Percentiles rank a stretch among this genome's conserved stretches.
Evolutionary conservation across 2,888 invertebrate species (phyloP).

Genomic region (Phortica magna): DNA sequence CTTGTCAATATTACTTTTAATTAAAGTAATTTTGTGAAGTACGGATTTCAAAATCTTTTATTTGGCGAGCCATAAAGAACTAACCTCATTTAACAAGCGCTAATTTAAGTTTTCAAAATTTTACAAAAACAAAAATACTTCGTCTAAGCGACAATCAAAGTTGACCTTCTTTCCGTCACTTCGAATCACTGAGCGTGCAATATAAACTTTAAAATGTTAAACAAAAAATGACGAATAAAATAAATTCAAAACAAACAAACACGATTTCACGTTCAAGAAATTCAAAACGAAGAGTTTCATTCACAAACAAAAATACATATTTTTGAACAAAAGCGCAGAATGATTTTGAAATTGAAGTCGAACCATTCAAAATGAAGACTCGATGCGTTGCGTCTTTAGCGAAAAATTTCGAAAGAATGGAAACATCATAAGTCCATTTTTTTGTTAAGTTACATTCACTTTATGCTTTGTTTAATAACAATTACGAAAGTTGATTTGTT

Average conservation of each 20-base stretch:
- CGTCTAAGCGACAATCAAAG: not conserved
- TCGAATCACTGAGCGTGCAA: conserved; percentile 11
- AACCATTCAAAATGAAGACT: not conserved
- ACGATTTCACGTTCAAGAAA: conserved; percentile 25
- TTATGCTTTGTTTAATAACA: conserved; percentile 48
- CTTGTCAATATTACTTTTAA: no score
- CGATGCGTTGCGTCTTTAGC: not conserved
- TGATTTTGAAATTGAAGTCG: not conserved
- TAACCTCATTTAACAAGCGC: no score
- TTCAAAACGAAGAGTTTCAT: conserved; percentile 2
- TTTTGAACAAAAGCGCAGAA: not conserved
- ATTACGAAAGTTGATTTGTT: conserved; percentile 56
- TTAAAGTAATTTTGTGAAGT: no score
- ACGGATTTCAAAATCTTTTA: no score
- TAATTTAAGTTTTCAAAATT: no score
- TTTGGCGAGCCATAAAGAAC: no score
- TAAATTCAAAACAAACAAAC: conserved; percentile 10
- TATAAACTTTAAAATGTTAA: not conserved
- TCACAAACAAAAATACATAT: not conserved
- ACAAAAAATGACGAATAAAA: not conserved
- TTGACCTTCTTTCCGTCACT: not conserved
- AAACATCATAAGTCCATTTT: not conserved
- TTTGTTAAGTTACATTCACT: conserved; percentile 54
- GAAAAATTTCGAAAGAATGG: not conserved
- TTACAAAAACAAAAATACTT: not conserved